Conservation (phyloP, 2,113 vertebrate species). For the Addax nasomaculatus region DNA sequence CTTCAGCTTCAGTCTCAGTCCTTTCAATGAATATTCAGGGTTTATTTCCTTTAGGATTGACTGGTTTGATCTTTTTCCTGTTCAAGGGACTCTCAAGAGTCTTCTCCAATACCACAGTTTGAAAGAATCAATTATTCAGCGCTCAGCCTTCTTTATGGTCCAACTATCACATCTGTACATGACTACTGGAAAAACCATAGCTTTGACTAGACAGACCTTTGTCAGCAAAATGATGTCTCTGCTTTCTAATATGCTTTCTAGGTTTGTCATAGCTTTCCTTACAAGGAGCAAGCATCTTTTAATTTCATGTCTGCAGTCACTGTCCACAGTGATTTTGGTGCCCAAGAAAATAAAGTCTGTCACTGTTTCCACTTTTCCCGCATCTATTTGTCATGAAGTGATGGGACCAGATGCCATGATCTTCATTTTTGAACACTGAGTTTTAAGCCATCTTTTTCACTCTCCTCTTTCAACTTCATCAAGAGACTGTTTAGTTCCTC, state of each 20-base stretch:
- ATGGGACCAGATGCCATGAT: not conserved
- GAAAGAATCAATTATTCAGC: not conserved
- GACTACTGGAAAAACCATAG: not conserved
- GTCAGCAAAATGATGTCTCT: not conserved
- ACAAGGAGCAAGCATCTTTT: not conserved
- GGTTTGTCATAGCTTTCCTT: not conserved
- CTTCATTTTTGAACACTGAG: not conserved
- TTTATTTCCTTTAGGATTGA: not conserved
- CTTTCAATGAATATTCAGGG: not conserved
- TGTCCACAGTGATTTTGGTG: not conserved
- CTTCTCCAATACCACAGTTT: not conserved
- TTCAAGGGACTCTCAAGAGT: not conserved
- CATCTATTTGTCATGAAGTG: not conserved
- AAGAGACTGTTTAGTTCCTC: not conserved
- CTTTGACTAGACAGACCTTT: not conserved
- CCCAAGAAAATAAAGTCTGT: not conserved
- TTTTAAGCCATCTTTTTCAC: not conserved
- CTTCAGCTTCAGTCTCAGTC: not conserved
- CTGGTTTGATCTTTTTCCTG: not conserved
- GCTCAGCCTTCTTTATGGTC: not conserved
- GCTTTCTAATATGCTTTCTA: not conserved
- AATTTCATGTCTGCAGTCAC: not conserved
- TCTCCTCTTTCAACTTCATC: not conserved
- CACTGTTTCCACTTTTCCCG: not conserved
- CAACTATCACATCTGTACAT: not conserved